Base-by-base conservation (phyloP, 2,888 invertebrate species). In the Sarcophaga carnaria region DNA sequence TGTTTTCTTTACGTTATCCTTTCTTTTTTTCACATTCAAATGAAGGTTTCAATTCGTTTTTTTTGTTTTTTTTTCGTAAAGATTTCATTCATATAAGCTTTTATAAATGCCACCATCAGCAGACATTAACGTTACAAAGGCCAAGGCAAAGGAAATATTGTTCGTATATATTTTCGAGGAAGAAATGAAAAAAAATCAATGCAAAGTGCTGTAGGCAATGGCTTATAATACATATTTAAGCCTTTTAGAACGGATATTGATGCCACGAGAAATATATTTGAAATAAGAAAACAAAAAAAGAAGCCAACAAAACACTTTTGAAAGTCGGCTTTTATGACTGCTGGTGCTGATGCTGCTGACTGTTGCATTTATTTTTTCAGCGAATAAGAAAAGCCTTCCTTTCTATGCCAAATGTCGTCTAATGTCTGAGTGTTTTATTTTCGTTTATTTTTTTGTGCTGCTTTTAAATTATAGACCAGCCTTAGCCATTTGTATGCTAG, bases 321-420 rank as follows among this genome's bases (percentile, higher is more conserved):
- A 75, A 62, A 81, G 84, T 87, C 84, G 75, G 25, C 22, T 76
- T 67, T 87, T 87, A 87, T 84, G 84, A 84, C 79, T 37, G 37
- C 37, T 37, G 2, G 37, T 8, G 37, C 37, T 37, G 37, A 0
- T 84, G 79, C 59, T 82, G 81, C 72, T 78, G 81, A 76, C 78
- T 84, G 74, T 80, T 84, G 81, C 76, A 77, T 60, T 20, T 80
- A n/a, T 63, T 5, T 25, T 27, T 54, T 63, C 17, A 54, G n/a
- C 27, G 66, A 17, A 62, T 14, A 54, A 54, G 17, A 54, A 17
- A 17, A 54, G 5, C 1, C 12, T 54, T 14, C 17, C 10, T 17
- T n/a, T 76, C 70, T 62, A 62, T 78, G 69, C 79, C 81, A 81
- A 87, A 87, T 84, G 84, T 87, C 87, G 76, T 82, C 87, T 82